Evolutionary conservation across 2,888 invertebrate genomes (phyloP).

Genomic region (Cerceris ruficornis): DNA sequence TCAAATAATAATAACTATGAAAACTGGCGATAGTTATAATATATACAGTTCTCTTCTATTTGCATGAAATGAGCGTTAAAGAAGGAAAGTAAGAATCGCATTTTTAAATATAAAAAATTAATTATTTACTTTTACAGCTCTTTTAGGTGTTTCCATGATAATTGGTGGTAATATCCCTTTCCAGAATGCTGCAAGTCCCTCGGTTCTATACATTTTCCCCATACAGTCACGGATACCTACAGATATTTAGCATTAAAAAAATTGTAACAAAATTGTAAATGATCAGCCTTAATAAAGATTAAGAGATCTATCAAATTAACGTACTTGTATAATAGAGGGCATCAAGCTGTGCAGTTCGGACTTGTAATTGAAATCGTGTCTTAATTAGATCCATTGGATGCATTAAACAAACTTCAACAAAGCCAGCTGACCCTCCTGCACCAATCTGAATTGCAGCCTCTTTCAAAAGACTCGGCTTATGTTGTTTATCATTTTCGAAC

Average conservation of each 20-base stretch:
- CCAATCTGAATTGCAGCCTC: slow-evolving; percentile 91
- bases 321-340: slow-evolving; percentile 80
- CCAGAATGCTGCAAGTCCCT: slow-evolving; percentile 94
- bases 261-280: not conserved
- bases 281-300: not conserved
- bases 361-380: slow-evolving; percentile 92
- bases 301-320: slow-evolving; percentile 7
- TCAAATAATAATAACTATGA: no score
- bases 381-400: slow-evolving; percentile 97
- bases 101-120: not conserved
- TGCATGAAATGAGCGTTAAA: no score
- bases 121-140: slow-evolving; percentile 90
- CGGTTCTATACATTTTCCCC: slow-evolving; percentile 92
- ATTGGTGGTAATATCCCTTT: slow-evolving; percentile 97
- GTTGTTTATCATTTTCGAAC: not conserved
- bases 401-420: slow-evolving; percentile 97
- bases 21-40: no score
- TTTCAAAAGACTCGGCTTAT: slow-evolving; percentile 81
- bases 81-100: no score
- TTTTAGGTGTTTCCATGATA: slow-evolving; percentile 96
- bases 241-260: not conserved
- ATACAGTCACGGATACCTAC: slow-evolving; percentile 92
- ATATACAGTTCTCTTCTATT: not conserved
- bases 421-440: slow-evolving; percentile 95
- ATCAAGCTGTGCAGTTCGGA: slow-evolving; percentile 76